These are phyloP conservation scores for Rafetus swinhoei DNA, from an alignment of 2,113 vertebrate species.

Conservation along the genomic window DNA sequence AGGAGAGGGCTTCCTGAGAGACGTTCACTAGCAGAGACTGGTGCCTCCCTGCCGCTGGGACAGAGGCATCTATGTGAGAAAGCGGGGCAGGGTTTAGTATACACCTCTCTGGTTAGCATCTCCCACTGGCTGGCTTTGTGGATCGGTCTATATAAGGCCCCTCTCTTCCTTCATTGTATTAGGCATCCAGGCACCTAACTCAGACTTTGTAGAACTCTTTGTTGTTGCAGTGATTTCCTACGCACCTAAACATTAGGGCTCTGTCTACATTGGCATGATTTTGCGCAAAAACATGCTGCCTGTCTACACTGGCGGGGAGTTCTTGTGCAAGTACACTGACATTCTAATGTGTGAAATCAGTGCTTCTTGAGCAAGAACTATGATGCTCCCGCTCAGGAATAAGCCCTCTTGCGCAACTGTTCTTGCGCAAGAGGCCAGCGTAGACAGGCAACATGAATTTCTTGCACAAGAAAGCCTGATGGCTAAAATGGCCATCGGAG, in stretches of 20 bases:
- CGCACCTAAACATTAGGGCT: neutral
- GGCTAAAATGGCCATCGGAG: no score
- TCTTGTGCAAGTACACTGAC: no score
- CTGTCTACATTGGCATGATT: no score
- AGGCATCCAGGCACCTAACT: neutral
- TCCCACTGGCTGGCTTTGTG: neutral
- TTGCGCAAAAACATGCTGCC: no score
- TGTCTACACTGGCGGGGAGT: no score
- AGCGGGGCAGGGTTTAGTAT: neutral
- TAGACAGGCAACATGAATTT: no score
- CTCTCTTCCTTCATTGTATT: neutral
- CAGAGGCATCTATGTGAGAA: neutral
- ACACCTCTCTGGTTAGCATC: neutral
- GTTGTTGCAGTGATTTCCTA: neutral
- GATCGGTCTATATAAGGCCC: neutral
- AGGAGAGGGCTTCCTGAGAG: neutral
- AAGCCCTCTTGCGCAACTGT: no score
- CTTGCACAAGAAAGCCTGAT: no score
- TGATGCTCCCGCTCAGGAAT: no score
- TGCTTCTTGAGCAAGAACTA: no score
- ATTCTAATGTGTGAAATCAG: no score
- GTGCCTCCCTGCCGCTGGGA: neutral
- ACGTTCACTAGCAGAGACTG: neutral
- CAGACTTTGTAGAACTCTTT: neutral
- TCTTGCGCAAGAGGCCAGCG: no score